Base-by-base conservation (phyloP, 1,140 invertebrate genomes). In the Drosophila quadrilineata region DNA sequence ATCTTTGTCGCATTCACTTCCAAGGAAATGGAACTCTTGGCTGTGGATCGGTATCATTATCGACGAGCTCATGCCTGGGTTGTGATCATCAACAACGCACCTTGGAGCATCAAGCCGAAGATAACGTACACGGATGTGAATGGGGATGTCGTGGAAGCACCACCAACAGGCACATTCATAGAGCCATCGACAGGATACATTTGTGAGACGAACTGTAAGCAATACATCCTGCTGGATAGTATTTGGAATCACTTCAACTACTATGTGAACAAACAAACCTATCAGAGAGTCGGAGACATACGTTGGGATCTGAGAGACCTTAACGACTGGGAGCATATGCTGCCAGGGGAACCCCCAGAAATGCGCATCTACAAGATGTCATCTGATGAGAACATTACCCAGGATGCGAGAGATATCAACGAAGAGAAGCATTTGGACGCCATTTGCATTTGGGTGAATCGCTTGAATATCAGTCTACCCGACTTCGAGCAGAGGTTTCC, bases 231-330 rank as follows among this genome's bases (percentile, higher is more conserved):
- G 0, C 91, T 98, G 5, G 96, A 98, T 70, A 94, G 93, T 60
- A 88, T 98, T 35, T 98, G 96, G 93, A 98, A 97, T 77, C 90
- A 97, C 75, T 87, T 92, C 35, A 98, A 98, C 90, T 98, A 97
- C 90, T 98, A 96, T 93, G 92, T 93, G 24, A 91, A 91, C 88
- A 75, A 76, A 67, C 87, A 89, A 94, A 53, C 22, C 0, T 95
- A 90, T 91, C 94, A 91, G 93, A 45, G 88, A 3, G 70, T 89
- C 0, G 16, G 57, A 1, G 90, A 91, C 0, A 73, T 93, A 2
- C 89, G 90, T 5, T 94, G 92, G 90, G 91, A 95, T 63, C 89
- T 95, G 3, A 87, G 65, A 1, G 91, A 94, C 38, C 58, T 91
- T 0, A 57, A 85, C 0, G 91, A 92, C 33, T 96, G 95, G 95